Base-by-base conservation (phyloP, 2,888 invertebrate genomes). In the Dryadula phaetusa region DNA sequence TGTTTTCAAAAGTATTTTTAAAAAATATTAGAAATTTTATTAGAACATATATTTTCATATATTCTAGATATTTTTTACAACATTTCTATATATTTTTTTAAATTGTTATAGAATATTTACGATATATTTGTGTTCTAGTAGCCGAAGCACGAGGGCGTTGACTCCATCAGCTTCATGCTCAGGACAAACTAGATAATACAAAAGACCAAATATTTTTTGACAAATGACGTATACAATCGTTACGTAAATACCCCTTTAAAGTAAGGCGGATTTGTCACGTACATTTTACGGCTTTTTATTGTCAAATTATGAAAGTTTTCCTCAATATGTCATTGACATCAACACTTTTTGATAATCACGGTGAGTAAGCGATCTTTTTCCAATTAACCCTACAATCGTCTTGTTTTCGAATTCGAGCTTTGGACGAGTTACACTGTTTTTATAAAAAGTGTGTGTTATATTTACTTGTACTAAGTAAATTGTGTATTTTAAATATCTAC, bases 321-420 rank as follows among this genome's bases (percentile, higher is more conserved):
- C 88, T 88, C 83, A 86, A 87, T 85, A 79, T 84, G 85, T 86
- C 87, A 83, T 79, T 87, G 88, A 87, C 88, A 78, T 78, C 62
- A 73, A 76, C 78, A 74, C 73, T 67, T 73, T 71, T 72, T 74
- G 68, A 69, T 44, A 63, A 70, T 73, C 69, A 72, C 60, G 70
- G 53, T 69, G 67, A 71, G 70, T 70, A 64, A 63, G 65, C 69
- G 49, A 61, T 67, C 20, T 67, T 64, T 64, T 67, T 67, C 44
- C 66, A 62, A 66, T 61, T 69, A 66, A 66, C 60, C 62, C 66
- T 63, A 56, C 54, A 56, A 20, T 62, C 8, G 25, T 64, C 25
- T 67, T 58, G 44, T 66, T 70, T 54, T 52, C 52, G 28, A 56
- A 16, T 40, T 25, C 40, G 40, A 56, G 16, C 40, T 40, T 25